These are phyloP conservation scores for Mormoops blainvillei DNA, from an alignment of 2,113 vertebrate species.

Conservation along the genomic window DNA sequence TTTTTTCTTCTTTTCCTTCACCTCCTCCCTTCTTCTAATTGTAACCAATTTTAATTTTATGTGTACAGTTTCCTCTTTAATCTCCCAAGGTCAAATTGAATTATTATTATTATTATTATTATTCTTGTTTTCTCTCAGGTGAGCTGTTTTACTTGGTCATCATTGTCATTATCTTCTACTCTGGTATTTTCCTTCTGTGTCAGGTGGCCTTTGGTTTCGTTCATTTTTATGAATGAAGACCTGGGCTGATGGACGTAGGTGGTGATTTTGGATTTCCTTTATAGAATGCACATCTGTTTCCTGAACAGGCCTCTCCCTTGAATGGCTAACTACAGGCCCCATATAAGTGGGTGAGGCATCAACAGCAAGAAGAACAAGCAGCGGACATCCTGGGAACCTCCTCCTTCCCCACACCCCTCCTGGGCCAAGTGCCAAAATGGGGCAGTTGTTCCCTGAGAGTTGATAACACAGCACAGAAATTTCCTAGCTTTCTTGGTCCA, in stretches of 20 bases:
- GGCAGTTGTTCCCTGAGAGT: not conserved
- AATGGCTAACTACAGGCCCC: not conserved
- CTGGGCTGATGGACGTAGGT: not conserved
- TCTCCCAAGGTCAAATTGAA: not conserved
- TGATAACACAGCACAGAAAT: not conserved
- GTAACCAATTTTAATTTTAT: slow-evolving; percentile 29
- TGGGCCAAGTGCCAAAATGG: not conserved
- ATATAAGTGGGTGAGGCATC: not conserved
- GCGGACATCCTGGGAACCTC: not conserved
- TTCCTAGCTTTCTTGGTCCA: not conserved
- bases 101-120: not conserved
- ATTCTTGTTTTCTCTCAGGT: not conserved
- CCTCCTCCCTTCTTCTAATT: not conserved
- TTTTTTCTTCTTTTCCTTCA: not conserved
- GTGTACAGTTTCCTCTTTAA: slow-evolving; percentile 14
- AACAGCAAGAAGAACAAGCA: not conserved
- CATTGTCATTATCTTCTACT: not conserved
- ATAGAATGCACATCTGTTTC: slow-evolving; percentile 46
- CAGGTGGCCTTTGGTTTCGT: not conserved
- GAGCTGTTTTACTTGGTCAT: not conserved
- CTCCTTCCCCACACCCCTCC: not conserved
- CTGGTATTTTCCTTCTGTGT: not conserved
- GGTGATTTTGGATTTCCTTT: not conserved
- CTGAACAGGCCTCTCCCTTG: not conserved
- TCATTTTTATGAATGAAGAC: slow-evolving; percentile 64